Evolutionary conservation across 1,140 invertebrate species (phyloP), one percentile per base, ranked within the genome.

Genomic region (Hormaphis cornu): DNA sequence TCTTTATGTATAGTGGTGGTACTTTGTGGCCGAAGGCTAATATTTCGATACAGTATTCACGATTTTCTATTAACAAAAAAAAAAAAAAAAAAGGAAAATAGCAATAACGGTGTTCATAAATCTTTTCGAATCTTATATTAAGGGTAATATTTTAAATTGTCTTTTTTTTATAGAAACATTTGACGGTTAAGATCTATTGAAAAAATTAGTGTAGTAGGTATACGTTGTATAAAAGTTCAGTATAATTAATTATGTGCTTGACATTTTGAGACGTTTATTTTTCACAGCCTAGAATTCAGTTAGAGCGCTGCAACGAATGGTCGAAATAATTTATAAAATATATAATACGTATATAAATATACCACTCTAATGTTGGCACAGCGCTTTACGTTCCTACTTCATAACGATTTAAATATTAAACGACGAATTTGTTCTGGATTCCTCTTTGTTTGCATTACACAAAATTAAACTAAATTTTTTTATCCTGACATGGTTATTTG

Each of bases 1-100:
- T 58, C 54, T 58, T 58, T 58, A 58, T 58, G 37, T 58, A 58
- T 40, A 16, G 20, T n/a, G n/a, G n/a, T n/a, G n/a, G n/a, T 40
- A 7, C 24, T 58, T 37, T 24, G 40, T 24, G 20, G 16, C 54
- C 20, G 54, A 58, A 24, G 54, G 54, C 54, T 58, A 58, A 58
- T 58, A 37, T 58, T 58, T 58, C 24, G 54, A 40, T 35, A 24
- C 33, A 24, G 40, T 24, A 24, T 40, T 24, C 54, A n/a, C 40
- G 40, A 58, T 58, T 58, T 40, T 3, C 54, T 24, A 24, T 24
- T n/a, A n/a, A 33, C 22, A 12, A 24, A 54, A 56, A 56, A 56
- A 3, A 16, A n/a, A 33, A 37, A 12, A 24, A 54, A 56, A 56
- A 56, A 3, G 14, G 8, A 24, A 22, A 56, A 56, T 37, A 56